Evolutionary conservation across 2,797 vertebrate genomes (phyloP), one percentile per base, ranked within the genome.

Genomic region (Xenopus petersii): DNA sequence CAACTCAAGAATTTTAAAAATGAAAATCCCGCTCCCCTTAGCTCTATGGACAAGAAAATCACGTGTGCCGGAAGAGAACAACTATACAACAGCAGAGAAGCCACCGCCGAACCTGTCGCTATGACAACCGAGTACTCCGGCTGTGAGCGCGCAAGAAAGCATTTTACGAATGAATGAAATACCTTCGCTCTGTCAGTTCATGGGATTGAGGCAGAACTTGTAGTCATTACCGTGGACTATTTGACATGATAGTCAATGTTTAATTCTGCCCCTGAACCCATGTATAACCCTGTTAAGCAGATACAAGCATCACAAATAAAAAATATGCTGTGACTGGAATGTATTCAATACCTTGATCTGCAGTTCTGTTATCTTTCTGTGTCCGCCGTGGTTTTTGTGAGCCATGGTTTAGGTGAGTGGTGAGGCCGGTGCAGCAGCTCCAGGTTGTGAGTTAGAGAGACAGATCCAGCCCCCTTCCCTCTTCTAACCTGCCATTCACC

Each of bases 301-400:
- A 42, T 42, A 42, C 36, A 42, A 9, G 36, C 36, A 42, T 42
- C 6, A 42, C 0, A 9, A 42, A 42, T 6, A 42, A 42, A 6
- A 21, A 42, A 6, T 6, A 42, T 42, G 3, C 36, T 5, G 8
- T 51, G 11, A 12, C 1, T 51, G 3, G 49, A 58, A 58, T 58
- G 12, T 13, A 4, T 7, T 21, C 46, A 49, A 47, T 78, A 78
- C 75, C 75, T 78, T 78, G 9, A 68, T 67, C 24, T 78, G 70
- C 60, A 73, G 21, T 36, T 73, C 64, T 36, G 75, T 10, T 8
- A 78, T 69, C 21, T 13, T 69, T 59, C 70, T 73, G 64, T 59
- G 49, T 7, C 15, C 70, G 6, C 2, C 26, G 26, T 30, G 26
- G 12, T 49, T 48, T 66, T 51, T 77, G 24, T 47, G 65, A 59